Evolutionary conservation across 1,140 invertebrate species (phyloP), one percentile per base, ranked within the genome.

Genomic region (Leptinotarsa lineolata): DNA sequence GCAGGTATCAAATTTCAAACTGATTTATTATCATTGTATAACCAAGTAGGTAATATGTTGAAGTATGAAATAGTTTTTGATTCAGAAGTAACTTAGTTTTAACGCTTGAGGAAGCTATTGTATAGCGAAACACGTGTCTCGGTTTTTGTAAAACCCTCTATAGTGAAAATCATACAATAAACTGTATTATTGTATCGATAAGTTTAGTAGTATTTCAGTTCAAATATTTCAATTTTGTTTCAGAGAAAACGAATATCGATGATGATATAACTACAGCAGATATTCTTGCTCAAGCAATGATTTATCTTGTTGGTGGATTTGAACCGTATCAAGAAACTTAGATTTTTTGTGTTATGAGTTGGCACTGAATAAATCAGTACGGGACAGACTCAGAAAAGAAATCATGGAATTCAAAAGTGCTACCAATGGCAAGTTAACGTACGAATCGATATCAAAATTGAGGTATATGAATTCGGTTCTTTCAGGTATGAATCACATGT

Each of bases 281-380:
- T 59, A 77, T 84, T 44, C 75, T 81, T 0, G 78, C 82, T 0
- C 84, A 86, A 77, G 80, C 81, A n/a, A 79, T 86, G 59, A 70
- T 85, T 8, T 85, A 85, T 67, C 84, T 84, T 64, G 63, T 85
- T 13, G 85, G 80, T 59, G 84, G 83, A 30, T 85, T 85, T 68
- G 84, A 84, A 81, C 82, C 3, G 73, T 80, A 13, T 79, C 83
- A 8, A 78, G 78, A 8, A 12, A 77, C n/a, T 61, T 83, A 39
- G 72, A 72, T 46, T 84, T 83, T 73, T 68, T 75, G 22, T 70
- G 70, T 12, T 81, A 87, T 75, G 83, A 85, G 65, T 80, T 91
- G 60, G 87, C 88, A 1, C 74, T 84, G 16, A 83, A 90, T 82
- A 86, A 86, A 11, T 86, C 88, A 13, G 78, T 87, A 45, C 86